Evolutionary conservation across 64 coral and sea anemone genomes (phyloP), one percentile per base, ranked within the genome.

Genomic region (Actinia equina): DNA sequence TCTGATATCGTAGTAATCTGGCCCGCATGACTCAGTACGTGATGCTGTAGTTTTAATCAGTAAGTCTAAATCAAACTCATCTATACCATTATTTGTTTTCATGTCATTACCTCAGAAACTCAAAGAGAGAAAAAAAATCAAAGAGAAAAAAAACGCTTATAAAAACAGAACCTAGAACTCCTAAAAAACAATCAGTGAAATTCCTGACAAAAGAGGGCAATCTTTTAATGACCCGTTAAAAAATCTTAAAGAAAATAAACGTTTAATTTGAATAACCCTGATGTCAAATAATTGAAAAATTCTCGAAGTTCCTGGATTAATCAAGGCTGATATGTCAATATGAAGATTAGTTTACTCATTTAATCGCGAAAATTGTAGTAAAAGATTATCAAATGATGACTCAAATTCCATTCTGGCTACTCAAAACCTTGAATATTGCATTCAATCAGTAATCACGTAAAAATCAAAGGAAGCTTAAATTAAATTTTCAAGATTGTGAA

Each of bases 231-330:
- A 30, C 25, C 25, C 5, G 60, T 19, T 63, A n/a, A 71, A 71
- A 25, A 9, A 74, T 74, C 23, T 4, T 26, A 41, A 74, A 74
- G 27, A 41, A 27, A 74, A 74, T 30, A 27, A 74, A 30, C n/a
- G 17, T 65, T 14, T 27, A 10, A 25, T 74, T 74, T n/a, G 13
- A 74, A 74, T 74, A 74, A 74, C 69, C 26, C 25, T 74, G 20
- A 74, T 18, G 25, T 41, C 69, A 74, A 74, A 74, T 74, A 74
- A 15, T 74, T 74, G 69, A 74, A 74, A 74, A 74, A 74, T 74
- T 74, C 22, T 74, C 12, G 69, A 25, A 74, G 69, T 74, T 74
- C 26, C 69, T 27, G 25, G 69, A 37, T 22, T 69, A 69, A 74
- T 74, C 26, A 74, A 74, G 26, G 12, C 69, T 14, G 69, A 74